A percentile compares a stretch with the other conserved stretches of the same genome.
These are phyloP conservation scores for Xylota segnis DNA, from an alignment of 2,888 invertebrate species.

Conservation along the genomic window DNA sequence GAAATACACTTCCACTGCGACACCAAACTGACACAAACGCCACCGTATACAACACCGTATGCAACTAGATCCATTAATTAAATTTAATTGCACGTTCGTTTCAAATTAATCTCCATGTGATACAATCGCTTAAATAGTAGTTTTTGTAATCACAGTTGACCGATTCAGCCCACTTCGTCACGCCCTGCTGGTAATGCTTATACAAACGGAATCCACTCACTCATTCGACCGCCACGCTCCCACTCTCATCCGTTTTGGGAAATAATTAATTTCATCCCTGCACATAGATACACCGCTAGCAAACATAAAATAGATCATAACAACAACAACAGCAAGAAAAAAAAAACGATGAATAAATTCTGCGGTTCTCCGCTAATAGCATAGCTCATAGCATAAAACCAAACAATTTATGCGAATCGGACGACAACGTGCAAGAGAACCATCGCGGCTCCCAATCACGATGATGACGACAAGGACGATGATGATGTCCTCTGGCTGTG, in stretches of 20 bases:
- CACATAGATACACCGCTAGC: background rate
- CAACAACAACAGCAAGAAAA: constrained; percentile 10
- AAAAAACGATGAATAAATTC: constrained; percentile 50
- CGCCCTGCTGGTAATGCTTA: background rate
- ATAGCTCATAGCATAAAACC: constrained; percentile 32
- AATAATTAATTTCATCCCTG: constrained; percentile 28
- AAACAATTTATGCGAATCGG: constrained; percentile 62
- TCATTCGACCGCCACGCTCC: background rate
- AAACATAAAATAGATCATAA: constrained; percentile 38
- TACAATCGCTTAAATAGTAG: background rate
- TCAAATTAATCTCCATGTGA: background rate
- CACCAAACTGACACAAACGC: too few relatives aligned
- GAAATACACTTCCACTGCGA: too few relatives aligned
- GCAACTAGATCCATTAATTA: background rate
- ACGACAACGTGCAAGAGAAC: constrained; percentile 61
- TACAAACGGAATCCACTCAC: background rate
- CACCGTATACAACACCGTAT: background rate
- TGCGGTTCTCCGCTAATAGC: constrained; percentile 54
- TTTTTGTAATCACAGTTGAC: background rate
- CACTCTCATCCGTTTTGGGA: background rate
- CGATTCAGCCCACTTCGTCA: background rate
- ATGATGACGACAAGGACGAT: constrained; percentile 38
- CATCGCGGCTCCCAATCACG: constrained; percentile 45
- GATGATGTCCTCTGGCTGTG: constrained; percentile 46
- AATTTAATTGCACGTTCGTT: background rate